Base-by-base conservation (phyloP, 1,140 invertebrate genomes). In the Diachasma alloeum region DNA sequence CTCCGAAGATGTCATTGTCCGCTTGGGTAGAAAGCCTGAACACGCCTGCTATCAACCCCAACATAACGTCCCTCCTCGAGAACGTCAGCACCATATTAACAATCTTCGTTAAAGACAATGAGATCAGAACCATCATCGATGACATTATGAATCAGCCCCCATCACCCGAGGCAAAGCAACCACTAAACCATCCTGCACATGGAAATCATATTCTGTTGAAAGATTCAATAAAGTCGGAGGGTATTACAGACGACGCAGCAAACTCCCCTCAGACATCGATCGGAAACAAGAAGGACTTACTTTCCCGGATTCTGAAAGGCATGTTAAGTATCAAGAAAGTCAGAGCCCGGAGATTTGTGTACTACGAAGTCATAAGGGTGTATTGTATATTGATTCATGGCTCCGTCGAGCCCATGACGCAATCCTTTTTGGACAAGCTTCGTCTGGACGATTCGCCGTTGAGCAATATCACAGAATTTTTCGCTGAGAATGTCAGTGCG, bases 321-420 rank as follows among this genome's bases (percentile, higher is more conserved):
- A 73, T 77, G 63, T 22, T 77, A 37, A 69, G 24, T 15, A 53
- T 77, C 17, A 68, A 72, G 19, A 73, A 77, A 44, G 69, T 77
- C 48, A 59, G 66, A 31, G 70, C 76, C 1, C 67, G 48, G 22
- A 39, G 15, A 24, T 31, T 74, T 15, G 36, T 78, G 19, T 74
- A 70, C 37, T 78, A 74, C 56, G 76, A 78, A 59, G 36, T 78
- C 19, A 68, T 74, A 36, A 56, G 72, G n/a, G 24, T 78, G 6
- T 78, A 78, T 71, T 73, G 66, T 42, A 74, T 69, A 44, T 74
- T 78, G 63, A 44, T 56, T 39, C 42, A 78, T 26, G 72, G 19
- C 10, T 4, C 24, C 26, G 31, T 56, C 19, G 68, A 73, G 10
- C 53, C 19, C 11, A 15, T 24, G n/a, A 22, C 44, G 19, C 22